Conservation (phyloP, 2,797 vertebrate genomes). For the Oryzias dopingdopingensis region DNA sequence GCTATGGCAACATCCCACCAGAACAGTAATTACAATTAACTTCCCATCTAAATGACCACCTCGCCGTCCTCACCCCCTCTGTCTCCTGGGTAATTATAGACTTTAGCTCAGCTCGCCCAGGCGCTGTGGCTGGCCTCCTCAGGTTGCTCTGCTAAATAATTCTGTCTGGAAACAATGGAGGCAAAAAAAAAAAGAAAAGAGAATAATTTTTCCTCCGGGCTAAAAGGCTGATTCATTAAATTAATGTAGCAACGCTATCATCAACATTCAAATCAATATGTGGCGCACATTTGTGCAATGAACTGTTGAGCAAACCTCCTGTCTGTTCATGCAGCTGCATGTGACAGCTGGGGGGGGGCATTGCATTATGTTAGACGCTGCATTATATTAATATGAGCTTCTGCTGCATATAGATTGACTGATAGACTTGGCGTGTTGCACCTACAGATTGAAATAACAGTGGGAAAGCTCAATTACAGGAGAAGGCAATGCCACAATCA, state of each 20-base stretch:
- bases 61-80: constrained; percentile 45
- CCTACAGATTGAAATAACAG: constrained; percentile 17
- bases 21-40: constrained; percentile 76
- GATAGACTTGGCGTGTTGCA: constrained; percentile 1
- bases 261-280: constrained; percentile 45
- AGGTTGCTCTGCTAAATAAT: constrained; percentile 58
- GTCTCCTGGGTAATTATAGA: constrained; percentile 69
- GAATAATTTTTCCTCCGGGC: constrained; percentile 31
- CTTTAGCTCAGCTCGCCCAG: constrained; percentile 55
- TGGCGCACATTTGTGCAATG: constrained; percentile 27
- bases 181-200: not conserved
- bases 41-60: constrained; percentile 71
- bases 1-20: constrained; percentile 68
- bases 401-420: constrained; percentile 13
- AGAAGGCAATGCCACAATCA: constrained; percentile 15
- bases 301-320: constrained; percentile 30
- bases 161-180: constrained; percentile 49
- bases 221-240: constrained; percentile 47
- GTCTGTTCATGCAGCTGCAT: constrained; percentile 15
- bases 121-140: constrained; percentile 48
- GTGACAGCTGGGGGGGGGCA: constrained; percentile 9
- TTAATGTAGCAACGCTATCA: constrained; percentile 24
- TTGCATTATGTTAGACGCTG: constrained; percentile 4
- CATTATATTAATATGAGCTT: constrained; percentile 22
- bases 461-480: constrained; percentile 9